A percentile compares a stretch with the other conserved stretches of the same genome.
phyloP scores from a whole-genome alignment of 2,113 vertebrate species.

The Thunnus maccoyii region DNA sequence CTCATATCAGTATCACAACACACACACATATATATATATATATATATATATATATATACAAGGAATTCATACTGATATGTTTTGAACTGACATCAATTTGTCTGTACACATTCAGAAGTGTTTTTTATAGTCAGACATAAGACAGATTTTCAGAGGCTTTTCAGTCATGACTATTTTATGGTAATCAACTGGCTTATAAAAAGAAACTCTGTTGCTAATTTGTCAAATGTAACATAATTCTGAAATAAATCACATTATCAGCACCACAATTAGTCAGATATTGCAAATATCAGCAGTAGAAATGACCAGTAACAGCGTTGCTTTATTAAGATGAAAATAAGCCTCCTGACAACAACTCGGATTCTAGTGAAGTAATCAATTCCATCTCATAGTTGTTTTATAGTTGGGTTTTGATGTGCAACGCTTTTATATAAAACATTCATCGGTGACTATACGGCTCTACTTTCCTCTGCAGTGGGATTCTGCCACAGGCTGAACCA shows the following conservation, averaged over 20 bases:
- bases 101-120: neutral
- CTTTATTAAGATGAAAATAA: neutral
- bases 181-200: neutral
- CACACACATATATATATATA: neutral
- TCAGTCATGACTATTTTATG: neutral
- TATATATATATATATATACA: too few relatives aligned
- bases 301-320: neutral
- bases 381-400: neutral
- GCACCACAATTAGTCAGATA: too few relatives aligned
- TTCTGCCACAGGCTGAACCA: conserved; percentile 84
- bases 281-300: neutral
- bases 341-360: neutral
- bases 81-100: too few relatives aligned
- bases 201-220: neutral
- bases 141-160: too few relatives aligned
- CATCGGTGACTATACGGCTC: neutral
- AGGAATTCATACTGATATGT: too few relatives aligned
- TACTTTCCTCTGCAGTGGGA: conserved; percentile 82
- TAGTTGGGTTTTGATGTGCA: neutral
- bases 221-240: too few relatives aligned
- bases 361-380: neutral
- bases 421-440: neutral
- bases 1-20: neutral
- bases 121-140: too few relatives aligned
- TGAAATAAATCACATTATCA: neutral